These are phyloP conservation scores for Chrysolina haemoptera DNA, from an alignment of 2,888 invertebrate genomes.

Conservation along the genomic window DNA sequence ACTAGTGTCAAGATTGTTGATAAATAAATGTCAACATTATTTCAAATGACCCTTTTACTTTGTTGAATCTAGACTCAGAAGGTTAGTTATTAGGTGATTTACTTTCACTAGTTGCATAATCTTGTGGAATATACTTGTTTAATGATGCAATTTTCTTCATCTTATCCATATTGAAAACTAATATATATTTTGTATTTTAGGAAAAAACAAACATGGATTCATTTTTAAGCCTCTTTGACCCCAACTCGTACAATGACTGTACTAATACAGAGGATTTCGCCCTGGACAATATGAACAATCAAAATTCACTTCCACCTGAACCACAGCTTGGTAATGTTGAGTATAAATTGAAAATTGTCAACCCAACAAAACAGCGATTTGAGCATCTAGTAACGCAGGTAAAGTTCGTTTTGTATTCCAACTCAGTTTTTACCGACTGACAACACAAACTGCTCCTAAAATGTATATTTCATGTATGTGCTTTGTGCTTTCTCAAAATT, in stretches of 20 bases:
- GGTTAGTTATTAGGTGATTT: constrained; percentile 27
- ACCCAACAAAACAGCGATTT: constrained; percentile 90
- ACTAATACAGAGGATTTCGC: constrained; percentile 71
- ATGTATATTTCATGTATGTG: not conserved
- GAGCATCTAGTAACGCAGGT: constrained; percentile 98
- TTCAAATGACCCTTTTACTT: constrained; percentile 16
- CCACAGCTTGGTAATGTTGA: constrained; percentile 96
- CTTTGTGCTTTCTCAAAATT: not conserved
- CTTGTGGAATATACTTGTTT: constrained; percentile 47
- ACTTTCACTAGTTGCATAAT: constrained; percentile 58
- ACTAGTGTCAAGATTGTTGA: constrained; percentile 11
- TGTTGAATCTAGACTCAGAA: constrained; percentile 14
- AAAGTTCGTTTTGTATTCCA: constrained; percentile 28
- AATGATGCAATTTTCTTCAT: constrained; percentile 33
- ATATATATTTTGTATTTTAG: constrained; percentile 7
- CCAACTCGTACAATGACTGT: constrained; percentile 71
- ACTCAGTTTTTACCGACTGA: not conserved
- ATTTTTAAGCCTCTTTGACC: constrained; percentile 87
- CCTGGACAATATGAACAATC: constrained; percentile 71
- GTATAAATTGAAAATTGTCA: constrained; percentile 95
- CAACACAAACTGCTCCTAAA: not conserved
- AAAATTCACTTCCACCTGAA: constrained; percentile 85
- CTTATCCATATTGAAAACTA: not conserved
- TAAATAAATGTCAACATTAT: constrained; percentile 7
- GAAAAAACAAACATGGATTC: constrained; percentile 78